phyloP scores from a whole-genome alignment of 2,888 invertebrate species.

The Megastigmus dorsalis region DNA sequence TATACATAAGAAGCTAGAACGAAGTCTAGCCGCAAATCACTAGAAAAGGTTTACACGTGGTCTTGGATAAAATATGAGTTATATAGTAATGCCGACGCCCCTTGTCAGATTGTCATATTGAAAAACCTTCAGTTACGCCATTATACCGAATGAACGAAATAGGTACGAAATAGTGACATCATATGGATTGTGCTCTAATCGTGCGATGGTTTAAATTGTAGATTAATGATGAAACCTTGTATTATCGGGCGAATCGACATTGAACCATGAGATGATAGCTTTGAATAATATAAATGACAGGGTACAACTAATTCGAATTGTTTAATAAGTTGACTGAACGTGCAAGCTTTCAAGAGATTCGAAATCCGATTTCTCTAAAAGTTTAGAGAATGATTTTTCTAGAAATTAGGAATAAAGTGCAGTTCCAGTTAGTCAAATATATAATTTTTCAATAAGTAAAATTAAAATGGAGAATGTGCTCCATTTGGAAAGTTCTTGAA shows the following conservation, averaged over 20 bases:
- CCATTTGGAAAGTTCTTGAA: no score
- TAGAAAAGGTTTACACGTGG: conserved; percentile 39
- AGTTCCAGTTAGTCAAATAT: no score
- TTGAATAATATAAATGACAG: no score
- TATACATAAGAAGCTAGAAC: conserved; percentile 8
- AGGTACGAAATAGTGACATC: conserved; percentile 28
- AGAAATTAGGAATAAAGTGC: no score
- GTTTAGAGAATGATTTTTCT: no score
- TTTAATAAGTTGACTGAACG: no score
- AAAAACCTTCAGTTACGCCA: conserved; percentile 26
- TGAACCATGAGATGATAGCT: background rate
- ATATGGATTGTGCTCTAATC: conserved; percentile 8
- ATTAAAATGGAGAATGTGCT: no score
- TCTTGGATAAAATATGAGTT: conserved; percentile 42
- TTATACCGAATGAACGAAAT: background rate
- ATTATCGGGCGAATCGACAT: conserved; percentile 5
- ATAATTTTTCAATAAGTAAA: no score
- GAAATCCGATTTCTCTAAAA: no score
- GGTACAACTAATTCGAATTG: no score
- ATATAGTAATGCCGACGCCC: conserved; percentile 42
- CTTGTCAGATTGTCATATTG: conserved; percentile 36
- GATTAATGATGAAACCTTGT: conserved; percentile 22
- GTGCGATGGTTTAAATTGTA: background rate
- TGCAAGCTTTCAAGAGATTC: no score
- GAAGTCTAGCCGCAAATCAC: conserved; percentile 43